A percentile compares a stretch with the other conserved stretches of the same genome.
Conservation (phyloP, 2,113 vertebrate genomes). For the Scytalopus superciliaris region DNA sequence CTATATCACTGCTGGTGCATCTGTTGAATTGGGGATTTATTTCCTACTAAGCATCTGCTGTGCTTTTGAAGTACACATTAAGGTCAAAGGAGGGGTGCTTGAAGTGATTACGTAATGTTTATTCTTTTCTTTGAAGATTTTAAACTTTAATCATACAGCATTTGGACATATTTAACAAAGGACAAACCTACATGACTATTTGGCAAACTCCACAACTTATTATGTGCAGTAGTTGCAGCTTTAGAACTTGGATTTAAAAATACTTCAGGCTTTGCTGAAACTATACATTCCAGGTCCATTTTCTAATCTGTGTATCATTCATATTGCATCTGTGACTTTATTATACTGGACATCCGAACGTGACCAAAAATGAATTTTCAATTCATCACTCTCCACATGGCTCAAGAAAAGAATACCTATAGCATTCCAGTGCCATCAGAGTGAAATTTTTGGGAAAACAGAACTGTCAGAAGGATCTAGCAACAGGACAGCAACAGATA, state of each 20-base stretch:
- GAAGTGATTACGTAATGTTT: constrained; percentile 69
- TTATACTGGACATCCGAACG: background rate
- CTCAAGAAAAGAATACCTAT: background rate
- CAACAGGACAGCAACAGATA: background rate
- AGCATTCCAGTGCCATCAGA: background rate
- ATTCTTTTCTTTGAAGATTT: constrained; percentile 69
- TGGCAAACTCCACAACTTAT: constrained; percentile 3
- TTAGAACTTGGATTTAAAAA: constrained; percentile 1
- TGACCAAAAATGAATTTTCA: background rate
- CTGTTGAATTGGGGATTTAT: constrained; percentile 70
- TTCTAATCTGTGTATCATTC: background rate
- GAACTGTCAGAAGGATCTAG: background rate
- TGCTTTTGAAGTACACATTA: constrained; percentile 70
- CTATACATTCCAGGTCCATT: background rate
- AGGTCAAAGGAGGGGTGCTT: constrained; percentile 62
- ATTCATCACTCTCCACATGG: background rate
- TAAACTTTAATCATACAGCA: constrained; percentile 43
- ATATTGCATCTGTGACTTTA: background rate
- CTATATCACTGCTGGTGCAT: constrained; percentile 37
- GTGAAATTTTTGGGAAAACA: background rate
- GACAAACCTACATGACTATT: constrained; percentile 4
- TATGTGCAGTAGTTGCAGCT: background rate
- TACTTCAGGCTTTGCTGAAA: background rate
- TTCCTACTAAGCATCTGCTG: constrained; percentile 70
- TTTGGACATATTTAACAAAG: constrained; percentile 49